These are phyloP conservation scores for Galeopterus variegatus DNA, from an alignment of 2,113 vertebrate species.

Conservation along the genomic window DNA sequence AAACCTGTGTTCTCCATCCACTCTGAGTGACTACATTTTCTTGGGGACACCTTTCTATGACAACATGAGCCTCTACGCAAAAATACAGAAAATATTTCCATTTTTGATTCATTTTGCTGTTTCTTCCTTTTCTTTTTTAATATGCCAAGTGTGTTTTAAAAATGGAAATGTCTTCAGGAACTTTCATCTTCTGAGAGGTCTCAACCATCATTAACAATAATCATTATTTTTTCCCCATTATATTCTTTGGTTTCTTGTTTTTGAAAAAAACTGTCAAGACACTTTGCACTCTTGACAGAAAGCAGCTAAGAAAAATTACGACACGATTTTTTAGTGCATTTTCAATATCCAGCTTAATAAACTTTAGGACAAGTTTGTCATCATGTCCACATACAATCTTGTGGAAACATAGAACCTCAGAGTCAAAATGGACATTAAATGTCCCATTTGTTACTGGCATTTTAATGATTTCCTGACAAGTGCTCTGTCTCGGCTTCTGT, in stretches of 20 bases:
- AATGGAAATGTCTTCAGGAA: slow-evolving; percentile 16
- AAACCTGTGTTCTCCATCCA: too few species aligned
- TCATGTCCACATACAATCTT: background rate
- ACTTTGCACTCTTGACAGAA: background rate
- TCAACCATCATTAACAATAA: background rate
- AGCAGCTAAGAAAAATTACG: background rate
- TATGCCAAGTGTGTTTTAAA: background rate
- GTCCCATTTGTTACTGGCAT: background rate
- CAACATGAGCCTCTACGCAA: background rate
- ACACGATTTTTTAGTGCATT: background rate
- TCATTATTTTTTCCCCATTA: background rate
- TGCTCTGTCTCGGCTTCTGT: background rate
- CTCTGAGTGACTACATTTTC: too few species aligned
- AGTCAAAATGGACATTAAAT: background rate
- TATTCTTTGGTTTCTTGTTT: background rate
- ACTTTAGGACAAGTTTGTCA: background rate
- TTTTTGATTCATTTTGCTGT: background rate
- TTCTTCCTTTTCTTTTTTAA: background rate
- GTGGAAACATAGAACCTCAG: background rate
- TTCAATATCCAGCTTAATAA: background rate
- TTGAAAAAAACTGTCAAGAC: background rate
- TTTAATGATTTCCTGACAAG: slow-evolving; percentile 22
- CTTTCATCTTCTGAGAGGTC: background rate
- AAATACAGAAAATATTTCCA: background rate
- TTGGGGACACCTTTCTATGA: too few species aligned